Percentiles rank a stretch among this genome's conserved stretches.
phyloP scores from a whole-genome alignment of 2,888 invertebrate genomes.

The Diarsia mendica region DNA sequence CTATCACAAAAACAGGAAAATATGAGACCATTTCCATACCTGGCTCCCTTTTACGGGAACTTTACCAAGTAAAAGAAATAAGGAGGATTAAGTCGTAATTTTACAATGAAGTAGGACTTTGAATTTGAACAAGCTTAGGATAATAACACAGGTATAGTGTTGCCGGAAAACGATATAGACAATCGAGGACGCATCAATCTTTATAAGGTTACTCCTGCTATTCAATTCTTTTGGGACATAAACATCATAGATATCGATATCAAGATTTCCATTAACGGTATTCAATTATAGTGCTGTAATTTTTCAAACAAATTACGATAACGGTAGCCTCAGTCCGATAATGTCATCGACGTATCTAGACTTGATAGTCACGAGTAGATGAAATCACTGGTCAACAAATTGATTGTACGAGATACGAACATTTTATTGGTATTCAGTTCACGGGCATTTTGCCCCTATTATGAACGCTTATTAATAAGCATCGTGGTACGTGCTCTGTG shows the following conservation, averaged over 20 bases:
- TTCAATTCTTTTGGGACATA: not conserved
- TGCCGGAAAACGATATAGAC: conserved; percentile 11
- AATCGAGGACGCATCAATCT: conserved; percentile 11
- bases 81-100: not conserved
- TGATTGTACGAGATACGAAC: conserved; percentile 49
- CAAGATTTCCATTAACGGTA: conserved; percentile 34
- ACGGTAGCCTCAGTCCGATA: conserved; percentile 19
- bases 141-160: conserved; percentile 22
- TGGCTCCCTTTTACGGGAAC: conserved; percentile 11
- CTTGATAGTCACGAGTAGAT: conserved; percentile 25
- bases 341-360: conserved; percentile 28
- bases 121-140: not conserved
- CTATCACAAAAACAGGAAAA: conserved; percentile 28
- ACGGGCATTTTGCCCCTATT: conserved; percentile 57
- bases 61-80: conserved; percentile 1
- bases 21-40: not conserved
- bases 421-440: conserved; percentile 65
- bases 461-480: conserved; percentile 58
- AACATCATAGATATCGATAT: conserved; percentile 8
- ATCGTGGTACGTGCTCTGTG: conserved; percentile 20
- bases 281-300: conserved; percentile 47
- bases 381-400: conserved; percentile 48
- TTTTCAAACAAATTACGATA: conserved; percentile 36
- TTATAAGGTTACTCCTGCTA: not conserved
- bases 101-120: not conserved